These are phyloP conservation scores for Actenoides lindsayi DNA, from an alignment of 2,113 vertebrate genomes.

Conservation along the genomic window DNA sequence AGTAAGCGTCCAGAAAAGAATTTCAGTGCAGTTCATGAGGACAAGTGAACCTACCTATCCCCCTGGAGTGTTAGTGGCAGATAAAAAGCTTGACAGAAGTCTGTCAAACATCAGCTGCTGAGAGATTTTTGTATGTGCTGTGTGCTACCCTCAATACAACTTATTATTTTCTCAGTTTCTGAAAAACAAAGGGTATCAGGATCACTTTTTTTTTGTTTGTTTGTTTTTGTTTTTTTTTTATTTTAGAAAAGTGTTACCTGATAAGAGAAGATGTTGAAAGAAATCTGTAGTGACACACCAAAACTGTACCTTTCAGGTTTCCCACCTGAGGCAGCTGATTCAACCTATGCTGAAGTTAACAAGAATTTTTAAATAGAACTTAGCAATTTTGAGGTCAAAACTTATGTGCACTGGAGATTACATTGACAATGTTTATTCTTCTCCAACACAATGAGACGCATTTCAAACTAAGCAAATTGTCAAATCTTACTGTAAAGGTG, in stretches of 20 bases:
- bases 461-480: background rate
- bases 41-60: background rate
- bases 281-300: background rate
- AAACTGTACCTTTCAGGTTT: background rate
- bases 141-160: background rate
- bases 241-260: background rate
- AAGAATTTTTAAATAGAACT: background rate
- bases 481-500: background rate
- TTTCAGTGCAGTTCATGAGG: background rate
- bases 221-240: background rate
- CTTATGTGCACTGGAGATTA: background rate
- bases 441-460: accelerated
- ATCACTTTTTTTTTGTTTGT: background rate
- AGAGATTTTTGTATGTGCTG: background rate
- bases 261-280: background rate
- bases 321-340: background rate
- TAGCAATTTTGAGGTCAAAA: background rate
- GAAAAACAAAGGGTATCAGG: background rate
- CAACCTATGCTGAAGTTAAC: background rate
- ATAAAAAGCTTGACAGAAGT: background rate
- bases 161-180: background rate
- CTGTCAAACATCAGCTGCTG: background rate
- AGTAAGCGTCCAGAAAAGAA: background rate
- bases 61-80: background rate
- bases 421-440: accelerated